phyloP scores from a whole-genome alignment of 2,113 vertebrate species.

The Camelus bactrianus region DNA sequence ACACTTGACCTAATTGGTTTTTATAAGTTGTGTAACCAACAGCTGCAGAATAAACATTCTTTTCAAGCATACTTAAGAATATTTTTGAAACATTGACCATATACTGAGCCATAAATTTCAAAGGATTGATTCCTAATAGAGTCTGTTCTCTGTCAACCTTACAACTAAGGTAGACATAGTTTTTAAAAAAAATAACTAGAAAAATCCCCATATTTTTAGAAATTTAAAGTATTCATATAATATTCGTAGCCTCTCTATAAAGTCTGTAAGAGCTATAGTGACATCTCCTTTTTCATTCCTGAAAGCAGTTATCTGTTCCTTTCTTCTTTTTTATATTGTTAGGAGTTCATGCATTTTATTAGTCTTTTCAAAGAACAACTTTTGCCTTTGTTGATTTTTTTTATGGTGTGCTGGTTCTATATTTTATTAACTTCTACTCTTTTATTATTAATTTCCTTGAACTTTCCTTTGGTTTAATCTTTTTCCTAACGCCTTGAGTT shows the following conservation, averaged over 20 bases:
- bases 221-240: neutral
- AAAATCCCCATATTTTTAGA: neutral
- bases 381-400: constrained; percentile 1
- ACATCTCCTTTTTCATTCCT: neutral
- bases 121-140: neutral
- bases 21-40: neutral
- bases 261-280: neutral
- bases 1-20: neutral
- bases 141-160: neutral
- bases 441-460: neutral
- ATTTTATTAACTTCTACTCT: neutral
- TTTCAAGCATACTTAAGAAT: neutral
- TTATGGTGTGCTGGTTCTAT: neutral
- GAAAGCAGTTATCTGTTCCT: neutral
- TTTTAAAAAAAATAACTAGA: neutral
- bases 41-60: neutral
- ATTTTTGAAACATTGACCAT: neutral
- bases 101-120: neutral
- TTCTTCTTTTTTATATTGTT: neutral
- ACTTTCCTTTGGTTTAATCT: neutral
- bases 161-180: neutral
- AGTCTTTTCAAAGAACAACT: neutral
- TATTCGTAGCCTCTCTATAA: neutral
- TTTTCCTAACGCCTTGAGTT: neutral
- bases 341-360: neutral